Evolutionary conservation across 2,113 vertebrate genomes (phyloP), one percentile per base, ranked within the genome.

Genomic region (Taxidea taxus): DNA sequence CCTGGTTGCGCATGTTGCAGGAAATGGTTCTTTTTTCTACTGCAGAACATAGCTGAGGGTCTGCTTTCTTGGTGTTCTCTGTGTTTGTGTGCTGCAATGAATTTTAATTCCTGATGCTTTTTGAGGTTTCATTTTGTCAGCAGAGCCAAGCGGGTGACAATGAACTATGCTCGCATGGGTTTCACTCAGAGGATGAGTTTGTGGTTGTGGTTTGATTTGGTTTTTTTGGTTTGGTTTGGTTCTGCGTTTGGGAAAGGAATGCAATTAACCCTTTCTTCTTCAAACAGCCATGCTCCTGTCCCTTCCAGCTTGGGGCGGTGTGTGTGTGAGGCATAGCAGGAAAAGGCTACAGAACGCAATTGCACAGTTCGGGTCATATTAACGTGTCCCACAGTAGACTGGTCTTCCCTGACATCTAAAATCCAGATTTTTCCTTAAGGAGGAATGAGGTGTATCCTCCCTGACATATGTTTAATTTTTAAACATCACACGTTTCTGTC

Each of bases 91-190:
- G 2, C 18, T 58, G 56, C 18, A 31, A 18, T 87, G 97, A 51
- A 95, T 96, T 60, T 58, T 92, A 93, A 68, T 97, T 97, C 82
- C 87, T 93, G 96, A 1, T 18, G 51, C 74, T 27, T 97, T 93
- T 93, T 82, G 92, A 89, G 93, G 87, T 87, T 98, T 92, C 91
- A 20, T 96, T 49, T 56, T 94, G 82, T 94, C 81, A 94, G 94
- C 92, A 88, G 72, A 95, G 70, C 56, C n/a, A 77, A 87, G 39
- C 6, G 0, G 6, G 10, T 70, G 39, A 93, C 90, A 60, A 21
- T 18, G 60, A 77, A 70, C 77, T 87, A 54, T 42, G 87, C 72
- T 90, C 4, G 1, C 87, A 3, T 42, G 81, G 31, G 29, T 93
- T 96, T 91, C 54, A 95, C 92, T 84, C 87, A 31, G 49, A 86